These are phyloP conservation scores for Neodontobutis hainanensis DNA, from an alignment of 2,113 vertebrate genomes.

Conservation along the genomic window DNA sequence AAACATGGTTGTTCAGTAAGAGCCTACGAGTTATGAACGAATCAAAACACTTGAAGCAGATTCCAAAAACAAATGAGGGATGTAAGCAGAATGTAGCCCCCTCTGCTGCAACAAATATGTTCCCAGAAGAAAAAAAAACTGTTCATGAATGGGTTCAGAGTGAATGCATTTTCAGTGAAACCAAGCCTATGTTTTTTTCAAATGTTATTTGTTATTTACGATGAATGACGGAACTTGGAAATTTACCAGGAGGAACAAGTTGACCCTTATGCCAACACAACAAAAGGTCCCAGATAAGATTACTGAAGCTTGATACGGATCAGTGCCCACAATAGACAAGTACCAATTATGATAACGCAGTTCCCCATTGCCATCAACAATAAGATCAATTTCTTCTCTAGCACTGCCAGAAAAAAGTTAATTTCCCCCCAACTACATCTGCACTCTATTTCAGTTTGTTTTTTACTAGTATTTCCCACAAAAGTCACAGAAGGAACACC, in stretches of 20 bases:
- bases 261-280: constrained; percentile 17
- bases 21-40: constrained; percentile 57
- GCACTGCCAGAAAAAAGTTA: neutral
- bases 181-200: no score
- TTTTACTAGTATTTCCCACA: constrained; percentile 2
- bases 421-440: neutral
- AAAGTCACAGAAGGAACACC: neutral
- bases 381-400: neutral
- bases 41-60: constrained; percentile 61
- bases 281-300: constrained; percentile 43
- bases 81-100: constrained; percentile 64
- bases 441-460: neutral
- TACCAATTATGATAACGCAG: neutral
- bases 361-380: neutral
- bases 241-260: constrained; percentile 32
- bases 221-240: no score
- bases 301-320: constrained; percentile 28
- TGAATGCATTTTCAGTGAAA: constrained; percentile 48
- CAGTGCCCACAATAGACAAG: constrained; percentile 22
- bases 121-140: constrained; percentile 48
- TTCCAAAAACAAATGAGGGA: constrained; percentile 63
- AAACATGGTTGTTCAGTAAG: constrained; percentile 53
- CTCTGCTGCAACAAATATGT: constrained; percentile 33
- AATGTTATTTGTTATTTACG: no score
- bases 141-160: constrained; percentile 65